These are phyloP conservation scores for Bugula neritina DNA, from an alignment of 2,888 invertebrate genomes.

Conservation along the genomic window DNA sequence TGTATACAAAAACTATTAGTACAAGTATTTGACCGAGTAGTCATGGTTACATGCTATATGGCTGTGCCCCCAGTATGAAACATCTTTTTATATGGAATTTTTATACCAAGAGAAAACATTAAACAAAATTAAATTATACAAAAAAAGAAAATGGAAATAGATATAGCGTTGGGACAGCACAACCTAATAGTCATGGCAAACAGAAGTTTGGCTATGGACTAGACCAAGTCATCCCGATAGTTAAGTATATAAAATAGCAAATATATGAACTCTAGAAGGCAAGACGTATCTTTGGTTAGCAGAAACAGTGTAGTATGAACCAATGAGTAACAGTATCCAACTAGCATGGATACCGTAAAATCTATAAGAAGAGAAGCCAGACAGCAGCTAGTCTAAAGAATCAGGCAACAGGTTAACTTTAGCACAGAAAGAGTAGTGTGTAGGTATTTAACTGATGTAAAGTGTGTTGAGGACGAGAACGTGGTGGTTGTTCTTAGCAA, in stretches of 20 bases:
- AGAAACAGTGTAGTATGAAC: background rate
- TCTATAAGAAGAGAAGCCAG: no score
- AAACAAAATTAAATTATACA: background rate
- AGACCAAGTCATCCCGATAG: background rate
- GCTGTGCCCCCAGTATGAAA: background rate
- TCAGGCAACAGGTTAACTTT: no score
- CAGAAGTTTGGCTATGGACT: background rate
- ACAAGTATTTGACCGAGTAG: background rate
- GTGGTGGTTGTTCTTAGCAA: conserved; percentile 98
- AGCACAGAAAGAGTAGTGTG: no score
- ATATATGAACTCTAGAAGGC: background rate
- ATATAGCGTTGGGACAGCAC: background rate
- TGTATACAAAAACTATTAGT: background rate
- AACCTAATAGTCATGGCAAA: background rate
- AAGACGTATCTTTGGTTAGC: background rate
- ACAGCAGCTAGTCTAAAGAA: no score
- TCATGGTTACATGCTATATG: background rate
- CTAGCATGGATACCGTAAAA: no score
- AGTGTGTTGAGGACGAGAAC: conserved; percentile 73
- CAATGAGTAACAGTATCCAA: no score
- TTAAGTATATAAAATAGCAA: background rate
- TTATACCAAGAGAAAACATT: background rate
- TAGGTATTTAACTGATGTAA: conserved; percentile 42
- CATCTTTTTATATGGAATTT: background rate
- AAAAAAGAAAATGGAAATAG: background rate